These are phyloP conservation scores for Cynopterus sphinx DNA, from an alignment of 2,797 vertebrate genomes.

Conservation along the genomic window DNA sequence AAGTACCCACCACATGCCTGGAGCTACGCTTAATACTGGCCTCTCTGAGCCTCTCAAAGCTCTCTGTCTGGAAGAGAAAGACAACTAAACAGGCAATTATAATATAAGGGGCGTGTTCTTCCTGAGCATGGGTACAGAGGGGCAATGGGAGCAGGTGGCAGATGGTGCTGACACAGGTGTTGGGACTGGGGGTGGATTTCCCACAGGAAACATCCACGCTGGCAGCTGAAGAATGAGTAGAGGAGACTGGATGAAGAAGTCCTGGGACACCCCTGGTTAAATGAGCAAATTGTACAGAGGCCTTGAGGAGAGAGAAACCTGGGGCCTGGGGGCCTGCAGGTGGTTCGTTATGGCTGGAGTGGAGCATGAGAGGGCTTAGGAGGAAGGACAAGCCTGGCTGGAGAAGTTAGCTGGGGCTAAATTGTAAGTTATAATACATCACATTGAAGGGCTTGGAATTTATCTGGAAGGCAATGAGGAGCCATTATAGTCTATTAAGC, in stretches of 20 bases:
- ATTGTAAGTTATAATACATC: not conserved
- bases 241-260: not conserved
- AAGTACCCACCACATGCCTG: not conserved
- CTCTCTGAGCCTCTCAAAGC: not conserved
- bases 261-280: not conserved
- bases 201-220: not conserved
- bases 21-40: not conserved
- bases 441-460: not conserved
- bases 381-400: not conserved
- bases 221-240: not conserved
- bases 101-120: not conserved
- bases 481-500: not conserved
- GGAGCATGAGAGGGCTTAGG: not conserved
- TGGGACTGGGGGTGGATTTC: not conserved
- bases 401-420: not conserved
- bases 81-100: not conserved
- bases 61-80: not conserved
- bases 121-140: not conserved
- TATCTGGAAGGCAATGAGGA: not conserved
- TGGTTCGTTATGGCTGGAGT: not conserved
- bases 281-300: not conserved
- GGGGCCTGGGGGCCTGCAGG: rapidly evolving
- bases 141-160: not conserved
- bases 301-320: not conserved
- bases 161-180: not conserved